Evolutionary conservation across 2,888 invertebrate species (phyloP).

Genomic region (Nysson spinosus): DNA sequence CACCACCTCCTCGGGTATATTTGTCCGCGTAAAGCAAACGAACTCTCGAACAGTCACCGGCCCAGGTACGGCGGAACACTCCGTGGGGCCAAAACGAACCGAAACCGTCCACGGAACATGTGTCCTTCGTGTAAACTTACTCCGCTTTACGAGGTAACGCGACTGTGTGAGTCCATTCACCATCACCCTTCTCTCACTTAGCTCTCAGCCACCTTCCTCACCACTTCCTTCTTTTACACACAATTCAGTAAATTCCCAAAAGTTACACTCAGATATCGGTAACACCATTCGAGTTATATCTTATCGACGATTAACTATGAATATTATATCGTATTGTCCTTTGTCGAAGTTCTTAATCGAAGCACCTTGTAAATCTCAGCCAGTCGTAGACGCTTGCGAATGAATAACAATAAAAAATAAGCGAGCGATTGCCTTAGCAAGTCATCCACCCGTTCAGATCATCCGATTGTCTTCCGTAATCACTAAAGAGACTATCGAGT

Average conservation of each 20-base stretch:
- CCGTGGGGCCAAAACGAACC: conserved; percentile 30
- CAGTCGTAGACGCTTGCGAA: conserved; percentile 52
- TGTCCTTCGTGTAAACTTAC: conserved; percentile 53
- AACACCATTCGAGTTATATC: no score
- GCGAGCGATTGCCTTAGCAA: conserved; percentile 68
- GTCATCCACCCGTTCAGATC: conserved; percentile 50
- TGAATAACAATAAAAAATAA: conserved; percentile 74
- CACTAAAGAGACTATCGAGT: background rate
- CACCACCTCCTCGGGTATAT: conserved; percentile 30
- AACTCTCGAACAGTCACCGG: conserved; percentile 67
- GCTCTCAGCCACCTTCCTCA: no score
- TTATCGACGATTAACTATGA: no score
- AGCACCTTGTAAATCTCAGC: background rate
- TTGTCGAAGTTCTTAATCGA: no score
- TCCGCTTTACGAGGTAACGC: conserved; percentile 43
- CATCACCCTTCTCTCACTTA: conserved; percentile 62
- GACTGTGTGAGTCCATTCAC: conserved; percentile 66
- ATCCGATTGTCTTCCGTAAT: conserved; percentile 23
- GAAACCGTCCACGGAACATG: conserved; percentile 59
- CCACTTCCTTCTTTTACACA: no score
- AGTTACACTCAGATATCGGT: no score
- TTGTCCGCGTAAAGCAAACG: conserved; percentile 31
- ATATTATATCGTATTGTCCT: no score
- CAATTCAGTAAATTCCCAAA: no score
- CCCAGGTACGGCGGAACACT: conserved; percentile 42